A percentile compares a stretch with the other conserved stretches of the same genome.
phyloP scores from a whole-genome alignment of 2,797 vertebrate species.

The Silurus aristotelis region DNA sequence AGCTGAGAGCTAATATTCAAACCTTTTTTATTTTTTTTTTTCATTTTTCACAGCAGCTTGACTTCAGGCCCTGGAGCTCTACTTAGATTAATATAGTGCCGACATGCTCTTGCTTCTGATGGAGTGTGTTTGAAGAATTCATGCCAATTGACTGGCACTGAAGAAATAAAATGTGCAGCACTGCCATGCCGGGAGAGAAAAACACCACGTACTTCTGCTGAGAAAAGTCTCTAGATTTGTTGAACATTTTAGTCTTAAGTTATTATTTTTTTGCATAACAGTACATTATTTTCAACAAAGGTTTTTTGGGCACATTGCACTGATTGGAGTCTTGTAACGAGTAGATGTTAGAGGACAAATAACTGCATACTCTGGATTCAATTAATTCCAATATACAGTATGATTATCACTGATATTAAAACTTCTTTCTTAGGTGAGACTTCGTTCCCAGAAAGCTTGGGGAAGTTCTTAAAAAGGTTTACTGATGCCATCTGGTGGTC shows the following conservation, averaged over 20 bases:
- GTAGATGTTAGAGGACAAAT: neutral
- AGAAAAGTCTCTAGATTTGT: neutral
- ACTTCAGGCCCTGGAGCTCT: constrained; percentile 54
- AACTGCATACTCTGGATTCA: neutral
- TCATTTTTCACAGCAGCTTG: constrained; percentile 52
- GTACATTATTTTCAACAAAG: neutral
- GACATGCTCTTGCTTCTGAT: constrained; percentile 55
- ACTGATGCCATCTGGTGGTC: constrained; percentile 67
- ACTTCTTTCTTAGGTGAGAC: neutral
- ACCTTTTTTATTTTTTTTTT: constrained; percentile 4
- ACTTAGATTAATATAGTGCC: constrained; percentile 63
- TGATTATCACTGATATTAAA: too few relatives aligned
- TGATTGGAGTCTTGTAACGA: neutral
- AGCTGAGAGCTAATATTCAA: constrained; percentile 44
- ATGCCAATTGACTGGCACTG: constrained; percentile 51
- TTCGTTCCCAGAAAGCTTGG: neutral
- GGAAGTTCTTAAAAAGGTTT: neutral
- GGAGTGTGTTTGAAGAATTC: constrained; percentile 66
- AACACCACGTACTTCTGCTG: neutral
- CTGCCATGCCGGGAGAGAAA: constrained; percentile 57
- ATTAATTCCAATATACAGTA: neutral
- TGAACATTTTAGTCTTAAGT: neutral
- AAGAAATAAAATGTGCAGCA: constrained; percentile 47
- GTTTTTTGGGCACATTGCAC: neutral
- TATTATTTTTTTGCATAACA: too few relatives aligned